A percentile compares a stretch with the other conserved stretches of the same genome.
Evolutionary conservation across 1,140 invertebrate species (phyloP).

Genomic region (Dreissena polymorpha): DNA sequence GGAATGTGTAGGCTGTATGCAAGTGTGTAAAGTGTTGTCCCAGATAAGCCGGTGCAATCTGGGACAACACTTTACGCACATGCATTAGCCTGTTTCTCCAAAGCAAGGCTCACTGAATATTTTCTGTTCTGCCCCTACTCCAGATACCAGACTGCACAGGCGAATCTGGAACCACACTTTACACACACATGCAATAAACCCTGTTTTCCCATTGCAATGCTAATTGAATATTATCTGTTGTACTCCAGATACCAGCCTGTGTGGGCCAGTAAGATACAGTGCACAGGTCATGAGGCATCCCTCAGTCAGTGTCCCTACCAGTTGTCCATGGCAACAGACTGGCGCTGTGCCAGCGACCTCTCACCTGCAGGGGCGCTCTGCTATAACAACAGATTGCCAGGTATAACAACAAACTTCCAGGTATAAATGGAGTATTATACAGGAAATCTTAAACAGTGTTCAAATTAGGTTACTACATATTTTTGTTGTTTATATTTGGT

Average conservation of each 20-base stretch:
- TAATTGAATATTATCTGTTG: background rate
- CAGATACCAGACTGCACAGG: too few relatives aligned
- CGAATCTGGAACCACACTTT: too few relatives aligned
- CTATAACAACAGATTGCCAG: slow-evolving; percentile 1
- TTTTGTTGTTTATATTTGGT: too few relatives aligned
- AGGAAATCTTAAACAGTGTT: too few relatives aligned
- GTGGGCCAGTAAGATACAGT: slow-evolving; percentile 32
- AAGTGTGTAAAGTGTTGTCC: too few relatives aligned
- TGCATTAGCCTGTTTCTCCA: too few relatives aligned
- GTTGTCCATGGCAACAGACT: slow-evolving; percentile 17
- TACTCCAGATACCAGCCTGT: slow-evolving; percentile 27
- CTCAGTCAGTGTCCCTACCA: slow-evolving; percentile 28
- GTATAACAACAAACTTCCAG: slow-evolving; percentile 16
- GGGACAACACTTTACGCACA: background rate
- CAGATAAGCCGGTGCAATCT: background rate
- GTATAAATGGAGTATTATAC: background rate
- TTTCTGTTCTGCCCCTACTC: too few relatives aligned
- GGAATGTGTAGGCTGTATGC: too few relatives aligned
- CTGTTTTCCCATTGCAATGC: too few relatives aligned
- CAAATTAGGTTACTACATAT: too few relatives aligned
- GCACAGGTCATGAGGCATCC: slow-evolving; percentile 12
- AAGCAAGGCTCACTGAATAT: too few relatives aligned
- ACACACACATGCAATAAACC: too few relatives aligned
- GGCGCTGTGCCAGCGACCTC: slow-evolving; percentile 5
- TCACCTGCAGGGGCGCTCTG: slow-evolving; percentile 36